Evolutionary conservation across 2,797 vertebrate species (phyloP), one percentile per base, ranked within the genome.

Genomic region (Mus caroli): DNA sequence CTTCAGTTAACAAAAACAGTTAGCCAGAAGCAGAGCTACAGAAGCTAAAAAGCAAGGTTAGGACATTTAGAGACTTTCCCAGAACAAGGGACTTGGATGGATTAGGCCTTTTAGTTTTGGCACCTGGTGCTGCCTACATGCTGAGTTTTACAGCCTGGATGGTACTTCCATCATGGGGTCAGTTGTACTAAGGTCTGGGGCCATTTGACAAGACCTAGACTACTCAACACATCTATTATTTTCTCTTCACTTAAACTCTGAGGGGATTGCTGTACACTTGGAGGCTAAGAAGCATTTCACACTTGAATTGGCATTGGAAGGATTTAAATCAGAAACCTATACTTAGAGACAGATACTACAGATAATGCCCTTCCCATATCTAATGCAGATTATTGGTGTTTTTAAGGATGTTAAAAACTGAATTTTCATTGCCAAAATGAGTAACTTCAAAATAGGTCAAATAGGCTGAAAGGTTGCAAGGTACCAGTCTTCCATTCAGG

Each of bases 341-440:
- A 40, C n/a, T 64, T 17, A 28, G 37, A 87, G 26, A 24, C 19
- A 75, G 34, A 40, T 26, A 43, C 14, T 43, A 28, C 31, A n/a
- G 28, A 24, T 60, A 69, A 67, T 67, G 43, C 12, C 58, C 50
- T 7, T 34, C 34, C 34, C 69, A 28, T 43, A 46, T 73, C 75
- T 62, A 60, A 60, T 52, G 37, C 34, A 64, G 54, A n/a, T 40
- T 76, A 54, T 22, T 11, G 15, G 26, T 64, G 64, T 28, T 5
- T 91, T 77, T 60, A 73, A 91, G 15, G 40, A 62, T 43, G 11
- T 43, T 52, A 34, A 54, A 78, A 75, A 43, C 54, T 88, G 67
- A 89, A 69, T 83, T 64, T 75, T 82, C 20, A 76, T 43, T 37
- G 46, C 28, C 69, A 87, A 71, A 94, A 58, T 60, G 73, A 86